A percentile compares a stretch with the other conserved stretches of the same genome.
Evolutionary conservation across 2,888 invertebrate genomes (phyloP).

Genomic region (Melieria omissa): DNA sequence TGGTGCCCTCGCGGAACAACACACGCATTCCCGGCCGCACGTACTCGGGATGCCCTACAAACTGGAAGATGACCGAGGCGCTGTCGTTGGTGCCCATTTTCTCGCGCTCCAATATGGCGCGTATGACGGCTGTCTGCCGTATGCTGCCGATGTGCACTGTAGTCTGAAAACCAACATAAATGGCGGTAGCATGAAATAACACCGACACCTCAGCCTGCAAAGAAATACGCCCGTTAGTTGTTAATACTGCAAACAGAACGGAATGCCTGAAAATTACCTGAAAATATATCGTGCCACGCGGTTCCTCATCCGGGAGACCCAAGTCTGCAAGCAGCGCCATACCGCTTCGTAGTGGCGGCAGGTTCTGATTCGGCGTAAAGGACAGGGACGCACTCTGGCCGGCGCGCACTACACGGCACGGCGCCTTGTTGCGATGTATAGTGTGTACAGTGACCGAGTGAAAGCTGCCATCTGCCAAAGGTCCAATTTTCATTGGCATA

Average conservation of each 20-base stretch:
- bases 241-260: background rate
- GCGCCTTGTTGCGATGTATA: constrained; percentile 91
- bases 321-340: constrained; percentile 81
- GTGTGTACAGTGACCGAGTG: constrained; percentile 80
- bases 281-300: constrained; percentile 73
- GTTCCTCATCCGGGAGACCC: constrained; percentile 64
- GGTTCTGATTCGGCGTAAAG: constrained; percentile 66
- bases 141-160: constrained; percentile 97
- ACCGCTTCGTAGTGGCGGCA: constrained; percentile 78
- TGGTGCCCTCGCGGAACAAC: constrained; percentile 84
- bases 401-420: constrained; percentile 86
- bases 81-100: constrained; percentile 80
- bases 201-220: constrained; percentile 89
- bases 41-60: constrained; percentile 90
- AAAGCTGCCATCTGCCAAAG: constrained; percentile 83
- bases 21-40: constrained; percentile 80
- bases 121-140: constrained; percentile 92
- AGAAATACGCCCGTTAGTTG: constrained; percentile 41
- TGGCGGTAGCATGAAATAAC: constrained; percentile 86
- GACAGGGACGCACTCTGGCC: constrained; percentile 90
- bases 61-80: constrained; percentile 88
- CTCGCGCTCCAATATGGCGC: constrained; percentile 74
- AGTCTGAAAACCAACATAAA: constrained; percentile 86
- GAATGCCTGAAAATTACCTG: constrained; percentile 68
- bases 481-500: constrained; percentile 80